These are phyloP conservation scores for Puma concolor DNA, from an alignment of 2,113 vertebrate genomes.

Conservation along the genomic window DNA sequence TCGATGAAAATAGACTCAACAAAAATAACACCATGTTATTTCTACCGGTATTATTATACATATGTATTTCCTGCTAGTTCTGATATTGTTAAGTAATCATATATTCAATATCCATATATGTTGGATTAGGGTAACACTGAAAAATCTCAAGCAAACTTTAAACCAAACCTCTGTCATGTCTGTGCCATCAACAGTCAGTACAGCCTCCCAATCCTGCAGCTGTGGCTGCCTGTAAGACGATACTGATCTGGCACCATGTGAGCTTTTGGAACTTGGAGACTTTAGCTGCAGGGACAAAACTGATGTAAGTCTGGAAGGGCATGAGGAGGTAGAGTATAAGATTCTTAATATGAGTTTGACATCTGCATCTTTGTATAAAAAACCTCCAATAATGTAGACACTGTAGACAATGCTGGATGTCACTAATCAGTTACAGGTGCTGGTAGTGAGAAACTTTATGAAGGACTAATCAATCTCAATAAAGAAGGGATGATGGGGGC, in stretches of 20 bases:
- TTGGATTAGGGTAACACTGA: not conserved
- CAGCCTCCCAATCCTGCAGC: not conserved
- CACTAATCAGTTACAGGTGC: constrained; percentile 88
- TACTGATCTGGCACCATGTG: not conserved
- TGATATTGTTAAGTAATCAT: not conserved
- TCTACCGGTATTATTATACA: not conserved
- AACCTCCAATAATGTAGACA: constrained; percentile 82
- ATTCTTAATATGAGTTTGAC: constrained; percentile 86
- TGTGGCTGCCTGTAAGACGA: rapidly evolving
- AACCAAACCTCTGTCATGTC: not conserved
- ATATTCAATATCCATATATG: not conserved
- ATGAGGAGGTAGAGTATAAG: constrained; percentile 32
- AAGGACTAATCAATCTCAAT: constrained; percentile 86
- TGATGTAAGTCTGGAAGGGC: not conserved
- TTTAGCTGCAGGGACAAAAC: not conserved
- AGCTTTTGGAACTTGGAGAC: not conserved
- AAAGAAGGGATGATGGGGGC: constrained; percentile 86
- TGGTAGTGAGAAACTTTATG: constrained; percentile 85
- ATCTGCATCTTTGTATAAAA: constrained; percentile 88
- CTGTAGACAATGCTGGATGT: constrained; percentile 85
- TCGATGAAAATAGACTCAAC: not conserved
- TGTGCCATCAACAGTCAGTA: not conserved
- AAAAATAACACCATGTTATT: not conserved
- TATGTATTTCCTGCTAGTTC: not conserved
- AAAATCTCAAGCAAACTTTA: not conserved